Conservation (phyloP, 2,888 invertebrate species). For the Macroteleia sp. region DNA sequence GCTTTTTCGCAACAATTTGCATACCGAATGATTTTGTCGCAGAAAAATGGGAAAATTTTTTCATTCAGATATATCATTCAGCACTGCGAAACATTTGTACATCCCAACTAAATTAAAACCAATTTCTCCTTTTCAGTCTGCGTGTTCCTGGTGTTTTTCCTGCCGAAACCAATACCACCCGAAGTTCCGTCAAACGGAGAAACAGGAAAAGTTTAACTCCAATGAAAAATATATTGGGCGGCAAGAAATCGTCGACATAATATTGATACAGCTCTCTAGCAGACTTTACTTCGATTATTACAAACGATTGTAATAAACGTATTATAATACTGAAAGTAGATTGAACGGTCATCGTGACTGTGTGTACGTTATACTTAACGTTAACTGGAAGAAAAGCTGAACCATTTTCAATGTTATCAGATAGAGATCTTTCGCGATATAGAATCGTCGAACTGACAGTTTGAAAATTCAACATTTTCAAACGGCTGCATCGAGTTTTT, state of each 20-base stretch:
- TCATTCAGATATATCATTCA: too few species aligned
- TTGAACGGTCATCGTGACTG: neutral
- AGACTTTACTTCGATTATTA: conserved; percentile 22
- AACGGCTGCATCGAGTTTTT: conserved; percentile 10
- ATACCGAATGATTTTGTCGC: neutral
- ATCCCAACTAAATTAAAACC: neutral
- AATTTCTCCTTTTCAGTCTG: conserved; percentile 67
- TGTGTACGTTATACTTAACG: neutral
- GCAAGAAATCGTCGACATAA: conserved; percentile 14
- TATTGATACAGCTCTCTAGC: conserved; percentile 44
- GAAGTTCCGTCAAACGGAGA: conserved; percentile 48
- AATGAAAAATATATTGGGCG: neutral
- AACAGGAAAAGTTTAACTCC: conserved; percentile 45
- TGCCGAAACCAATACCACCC: conserved; percentile 56
- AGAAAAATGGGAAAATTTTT: too few species aligned
- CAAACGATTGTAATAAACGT: conserved; percentile 16
- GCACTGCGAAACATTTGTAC: neutral
- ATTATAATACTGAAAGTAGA: conserved; percentile 20
- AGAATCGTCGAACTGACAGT: conserved; percentile 18
- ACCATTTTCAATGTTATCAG: neutral
- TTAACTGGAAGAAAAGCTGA: neutral
- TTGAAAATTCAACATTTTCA: conserved; percentile 21
- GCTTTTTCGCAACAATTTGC: conserved; percentile 7
- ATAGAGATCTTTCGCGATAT: neutral
- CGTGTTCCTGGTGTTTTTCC: conserved; percentile 61